Evolutionary conservation across 1,140 invertebrate species (phyloP), one percentile per base, ranked within the genome.

Genomic region (Zaprionus nigranus): DNA sequence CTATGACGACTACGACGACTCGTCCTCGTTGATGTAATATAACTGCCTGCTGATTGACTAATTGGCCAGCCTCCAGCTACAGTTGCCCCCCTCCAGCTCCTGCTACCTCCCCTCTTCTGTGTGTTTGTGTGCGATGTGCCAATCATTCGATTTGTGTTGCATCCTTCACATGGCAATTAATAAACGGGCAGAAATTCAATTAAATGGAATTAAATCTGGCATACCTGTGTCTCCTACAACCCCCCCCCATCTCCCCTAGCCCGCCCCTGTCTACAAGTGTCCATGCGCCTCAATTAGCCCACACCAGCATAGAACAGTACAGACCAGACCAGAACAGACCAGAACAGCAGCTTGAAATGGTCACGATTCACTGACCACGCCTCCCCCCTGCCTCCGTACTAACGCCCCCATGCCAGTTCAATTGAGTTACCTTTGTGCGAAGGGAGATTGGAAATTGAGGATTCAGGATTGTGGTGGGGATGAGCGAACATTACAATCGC

Each of bases 191-290:
- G 60, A 69, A 71, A 75, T 75, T 75, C 83, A 88, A 87, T 88
- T 87, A 86, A 88, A 88, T 78, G 77, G 69, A 78, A 87, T 87
- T 83, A 88, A 87, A 87, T 87, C 78, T 69, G 54, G 67, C 54
- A 68, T 59, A 63, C 73, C 68, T 75, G 61, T 58, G 36, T 51
- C 46, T 22, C 9, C 46, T 13, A 17, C 17, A 6, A 15, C 2
- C 2, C 49, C 20, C 4, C 34, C 40, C 5, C n/a, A 26, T 34
- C 24, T 6, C 7, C 30, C 43, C 26, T 73, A 15, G 78, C 80
- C 66, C 80, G 64, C 40, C 40, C 7, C n/a, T 62, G 66, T 68
- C 62, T 76, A 82, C 80, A 69, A 66, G 79, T 75, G 80, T 64
- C 75, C 74, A 61, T 69, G 80, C 67, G 58, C 80, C 66, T 71